Conservation (phyloP, 2,888 invertebrate species). For the Hypselothyrea guttata region DNA sequence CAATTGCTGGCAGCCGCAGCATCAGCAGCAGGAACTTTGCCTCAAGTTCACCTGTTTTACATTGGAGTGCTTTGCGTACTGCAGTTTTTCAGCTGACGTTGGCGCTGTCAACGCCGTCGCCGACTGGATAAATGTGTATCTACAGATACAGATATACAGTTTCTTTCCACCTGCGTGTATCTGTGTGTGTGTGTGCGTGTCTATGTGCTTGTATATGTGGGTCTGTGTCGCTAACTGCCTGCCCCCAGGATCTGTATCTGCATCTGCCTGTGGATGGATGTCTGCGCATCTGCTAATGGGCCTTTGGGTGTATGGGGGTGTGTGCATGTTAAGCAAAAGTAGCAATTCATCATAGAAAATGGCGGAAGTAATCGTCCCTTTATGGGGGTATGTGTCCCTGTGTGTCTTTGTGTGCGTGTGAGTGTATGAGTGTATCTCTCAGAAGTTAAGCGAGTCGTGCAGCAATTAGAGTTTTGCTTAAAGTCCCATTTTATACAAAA, state of each 20-base stretch:
- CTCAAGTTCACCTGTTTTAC: constrained; percentile 71
- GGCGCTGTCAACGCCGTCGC: constrained; percentile 70
- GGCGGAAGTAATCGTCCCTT: constrained; percentile 77
- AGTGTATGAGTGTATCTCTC: constrained; percentile 29
- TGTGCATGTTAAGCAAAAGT: constrained; percentile 63
- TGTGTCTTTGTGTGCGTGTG: constrained; percentile 34
- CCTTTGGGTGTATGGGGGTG: constrained; percentile 27
- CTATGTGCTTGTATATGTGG: constrained; percentile 22
- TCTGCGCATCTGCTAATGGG: constrained; percentile 65
- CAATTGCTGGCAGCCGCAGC: constrained; percentile 53
- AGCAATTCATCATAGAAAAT: constrained; percentile 82
- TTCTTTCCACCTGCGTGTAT: constrained; percentile 2
- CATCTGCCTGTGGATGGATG: constrained; percentile 36
- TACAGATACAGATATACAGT: constrained; percentile 21
- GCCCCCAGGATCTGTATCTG: constrained; percentile 5
- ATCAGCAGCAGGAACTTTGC: constrained; percentile 26
- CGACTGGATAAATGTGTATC: constrained; percentile 72
- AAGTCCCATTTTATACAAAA: constrained; percentile 1
- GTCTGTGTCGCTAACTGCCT: constrained; percentile 53
- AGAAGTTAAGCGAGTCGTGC: constrained; percentile 14
- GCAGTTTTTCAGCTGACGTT: constrained; percentile 51
- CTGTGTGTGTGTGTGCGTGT: constrained; percentile 15
- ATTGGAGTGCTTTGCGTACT: constrained; percentile 36
- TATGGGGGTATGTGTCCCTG: constrained; percentile 53
- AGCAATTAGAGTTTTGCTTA: constrained; percentile 34